These are phyloP conservation scores for Muscidifurax raptorellus DNA, from an alignment of 1,140 invertebrate genomes.

Conservation along the genomic window DNA sequence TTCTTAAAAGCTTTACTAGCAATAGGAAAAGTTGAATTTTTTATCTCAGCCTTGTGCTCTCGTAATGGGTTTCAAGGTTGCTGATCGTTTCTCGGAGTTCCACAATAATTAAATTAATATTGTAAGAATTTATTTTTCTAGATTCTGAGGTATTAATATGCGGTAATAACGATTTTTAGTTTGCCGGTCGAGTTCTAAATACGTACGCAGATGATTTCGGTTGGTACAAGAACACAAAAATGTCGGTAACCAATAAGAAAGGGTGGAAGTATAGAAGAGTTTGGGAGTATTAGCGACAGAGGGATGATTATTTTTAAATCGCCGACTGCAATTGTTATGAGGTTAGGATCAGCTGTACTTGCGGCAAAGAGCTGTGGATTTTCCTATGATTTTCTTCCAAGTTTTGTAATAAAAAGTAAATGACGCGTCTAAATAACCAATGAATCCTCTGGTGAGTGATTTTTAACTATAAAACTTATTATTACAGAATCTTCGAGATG, in stretches of 20 bases:
- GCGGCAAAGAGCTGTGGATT: not conserved
- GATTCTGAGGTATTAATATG: no score
- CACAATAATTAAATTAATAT: no score
- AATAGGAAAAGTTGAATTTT: no score
- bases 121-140: no score
- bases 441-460: not conserved
- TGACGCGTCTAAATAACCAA: not conserved
- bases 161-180: no score
- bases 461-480: not conserved
- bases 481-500: slow-evolving; percentile 14
- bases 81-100: no score
- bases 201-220: no score
- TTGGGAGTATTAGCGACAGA: not conserved
- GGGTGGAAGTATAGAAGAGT: not conserved
- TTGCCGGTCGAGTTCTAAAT: no score
- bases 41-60: no score
- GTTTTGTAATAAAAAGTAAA: not conserved
- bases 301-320: not conserved
- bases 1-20: no score
- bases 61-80: no score
- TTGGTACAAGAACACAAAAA: no score
- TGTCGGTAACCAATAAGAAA: not conserved
- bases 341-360: not conserved
- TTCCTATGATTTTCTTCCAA: not conserved
- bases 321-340: not conserved